A percentile compares a stretch with the other conserved stretches of the same genome.
Evolutionary conservation across 2,113 vertebrate species (phyloP).

Genomic region (Oncorhynchus gorbuscha): DNA sequence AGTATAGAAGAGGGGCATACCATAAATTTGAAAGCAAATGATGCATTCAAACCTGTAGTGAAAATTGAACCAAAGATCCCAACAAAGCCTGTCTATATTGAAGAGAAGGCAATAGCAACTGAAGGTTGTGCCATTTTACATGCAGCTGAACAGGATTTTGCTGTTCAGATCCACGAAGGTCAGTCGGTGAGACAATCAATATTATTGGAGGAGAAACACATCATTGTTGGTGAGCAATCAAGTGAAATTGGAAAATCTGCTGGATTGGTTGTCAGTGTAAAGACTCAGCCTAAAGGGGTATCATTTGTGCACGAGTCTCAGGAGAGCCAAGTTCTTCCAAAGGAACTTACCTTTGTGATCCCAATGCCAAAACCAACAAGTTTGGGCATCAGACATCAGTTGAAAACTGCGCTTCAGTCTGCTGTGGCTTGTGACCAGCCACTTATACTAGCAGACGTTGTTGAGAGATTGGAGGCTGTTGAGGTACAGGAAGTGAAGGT

Average conservation of each 20-base stretch:
- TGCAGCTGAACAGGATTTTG: constrained; percentile 74
- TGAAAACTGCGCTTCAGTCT: constrained; percentile 75
- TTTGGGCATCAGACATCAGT: constrained; percentile 73
- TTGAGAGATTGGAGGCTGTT: constrained; percentile 68
- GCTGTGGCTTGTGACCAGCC: constrained; percentile 76
- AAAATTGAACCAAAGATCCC: constrained; percentile 69
- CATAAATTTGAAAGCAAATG: constrained; percentile 55
- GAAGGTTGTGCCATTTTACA: constrained; percentile 72
- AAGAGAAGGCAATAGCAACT: constrained; percentile 62
- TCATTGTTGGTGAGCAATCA: constrained; percentile 68
- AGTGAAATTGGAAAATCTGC: constrained; percentile 43
- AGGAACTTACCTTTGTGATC: constrained; percentile 73
- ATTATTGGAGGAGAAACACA: constrained; percentile 75
- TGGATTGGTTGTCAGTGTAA: constrained; percentile 29
- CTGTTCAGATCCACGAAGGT: constrained; percentile 74
- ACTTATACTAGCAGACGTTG: constrained; percentile 75
- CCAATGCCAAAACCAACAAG: constrained; percentile 61
- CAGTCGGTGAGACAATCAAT: constrained; percentile 78
- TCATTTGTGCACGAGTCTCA: constrained; percentile 65
- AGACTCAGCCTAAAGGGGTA: constrained; percentile 61
- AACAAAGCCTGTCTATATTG: constrained; percentile 63
- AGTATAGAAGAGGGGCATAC: constrained; percentile 65
- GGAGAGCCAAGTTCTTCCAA: constrained; percentile 62
- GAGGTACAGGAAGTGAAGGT: constrained; percentile 73
- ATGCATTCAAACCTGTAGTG: constrained; percentile 50